Base-by-base conservation (phyloP, 1,140 invertebrate species). In the Meloidogyne hapla region DNA sequence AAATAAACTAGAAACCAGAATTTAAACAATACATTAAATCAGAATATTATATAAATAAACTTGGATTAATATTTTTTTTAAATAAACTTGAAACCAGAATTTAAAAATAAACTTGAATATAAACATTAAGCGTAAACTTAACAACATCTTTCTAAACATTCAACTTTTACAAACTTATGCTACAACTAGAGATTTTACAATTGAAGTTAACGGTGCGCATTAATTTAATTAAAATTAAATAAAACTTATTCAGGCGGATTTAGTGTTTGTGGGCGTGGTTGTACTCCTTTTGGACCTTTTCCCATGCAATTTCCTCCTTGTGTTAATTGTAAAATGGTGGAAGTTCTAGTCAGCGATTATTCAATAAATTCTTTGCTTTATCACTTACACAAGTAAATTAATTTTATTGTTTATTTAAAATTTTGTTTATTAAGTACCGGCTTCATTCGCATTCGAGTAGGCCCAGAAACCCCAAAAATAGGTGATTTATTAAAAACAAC, bases 361-460 rank as follows among this genome's bases (percentile, higher is more conserved):
- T 85, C 86, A 12, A 63, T 86, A n/a, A 86, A 86, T 63, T 87
- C 85, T 0, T 73, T 86, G 0, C 83, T 86, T 78, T 86, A 86
- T 69, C 78, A 79, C 61, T 63, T 86, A 62, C 84, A 86, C 40
- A 81, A 65, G 81, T 77, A 75, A 48, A 18, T 18, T 48, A 18
- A 18, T 18, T 56, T 0, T 18, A 12, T 5, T 21, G 6, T 33
- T 12, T 21, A 10, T 26, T 62, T 6, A 15, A 25, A 25, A 38
- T 25, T 13, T 69, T 6, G 38, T 13, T 10, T 21, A 45, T 26
- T 68, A 26, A 85, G 85, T 15, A 77, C 81, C 26, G 85, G 83
- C 12, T 87, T 86, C 77, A 66, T 86, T 26, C 71, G 71, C 2
- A 77, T 86, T 75, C 80, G 84, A 64, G 76, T 86, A 33, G 85